Percentiles rank a stretch among this genome's conserved stretches.
These are phyloP conservation scores for Aplochiton taeniatus DNA, from an alignment of 2,797 vertebrate genomes.

Conservation along the genomic window DNA sequence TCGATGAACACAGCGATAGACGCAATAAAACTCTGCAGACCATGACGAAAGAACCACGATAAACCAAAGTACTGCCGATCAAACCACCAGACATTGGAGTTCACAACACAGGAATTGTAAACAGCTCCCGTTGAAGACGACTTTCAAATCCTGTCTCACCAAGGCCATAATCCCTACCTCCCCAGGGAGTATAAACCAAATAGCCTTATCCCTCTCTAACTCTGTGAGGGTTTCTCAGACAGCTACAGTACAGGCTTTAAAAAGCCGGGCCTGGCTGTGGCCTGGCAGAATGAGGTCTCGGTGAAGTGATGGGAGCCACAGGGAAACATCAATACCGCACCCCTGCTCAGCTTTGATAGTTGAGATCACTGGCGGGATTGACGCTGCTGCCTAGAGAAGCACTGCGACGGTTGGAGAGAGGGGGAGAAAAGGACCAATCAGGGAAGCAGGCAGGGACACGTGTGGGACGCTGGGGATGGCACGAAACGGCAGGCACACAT, in stretches of 20 bases:
- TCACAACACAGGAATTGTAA: background rate
- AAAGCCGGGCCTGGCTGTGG: constrained; percentile 3
- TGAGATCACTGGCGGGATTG: constrained; percentile 3
- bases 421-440: background rate
- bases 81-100: background rate
- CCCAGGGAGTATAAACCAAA: background rate
- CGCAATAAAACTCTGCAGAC: constrained; percentile 1
- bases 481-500: background rate
- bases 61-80: background rate
- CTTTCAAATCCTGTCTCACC: no score
- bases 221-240: no score
- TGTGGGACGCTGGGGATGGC: background rate
- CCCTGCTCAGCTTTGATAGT: constrained; percentile 10
- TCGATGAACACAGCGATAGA: background rate
- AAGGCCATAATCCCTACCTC: no score
- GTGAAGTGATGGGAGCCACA: constrained; percentile 30
- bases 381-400: constrained; percentile 7
- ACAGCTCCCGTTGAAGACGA: background rate
- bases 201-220: no score
- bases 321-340: constrained; percentile 34
- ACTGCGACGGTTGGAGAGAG: background rate
- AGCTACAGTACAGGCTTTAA: no score
- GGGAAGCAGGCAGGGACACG: background rate
- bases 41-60: background rate
- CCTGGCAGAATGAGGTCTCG: constrained; percentile 40